phyloP scores from a whole-genome alignment of 2,888 invertebrate species.

The Cephonodes hylas region DNA sequence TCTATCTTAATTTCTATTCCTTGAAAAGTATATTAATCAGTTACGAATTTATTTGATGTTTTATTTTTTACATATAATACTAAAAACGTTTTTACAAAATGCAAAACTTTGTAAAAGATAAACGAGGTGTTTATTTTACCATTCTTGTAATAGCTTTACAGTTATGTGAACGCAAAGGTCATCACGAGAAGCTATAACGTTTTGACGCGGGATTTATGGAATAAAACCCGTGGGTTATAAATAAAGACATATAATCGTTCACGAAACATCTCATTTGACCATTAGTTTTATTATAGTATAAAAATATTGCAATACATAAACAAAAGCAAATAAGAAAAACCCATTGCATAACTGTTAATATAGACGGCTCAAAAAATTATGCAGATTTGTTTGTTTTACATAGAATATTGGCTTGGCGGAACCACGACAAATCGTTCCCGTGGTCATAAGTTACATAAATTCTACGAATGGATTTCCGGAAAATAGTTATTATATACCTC shows the following conservation, averaged over 20 bases:
- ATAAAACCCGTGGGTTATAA: neutral
- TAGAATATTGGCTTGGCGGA: neutral
- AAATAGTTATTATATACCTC: neutral
- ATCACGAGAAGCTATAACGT: neutral
- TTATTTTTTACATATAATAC: too few relatives aligned
- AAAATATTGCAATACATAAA: neutral
- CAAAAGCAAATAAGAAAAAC: neutral
- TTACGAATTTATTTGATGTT: too few relatives aligned
- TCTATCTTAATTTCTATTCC: too few relatives aligned
- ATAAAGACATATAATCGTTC: neutral
- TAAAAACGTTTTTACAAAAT: too few relatives aligned
- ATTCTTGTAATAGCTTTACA: neutral
- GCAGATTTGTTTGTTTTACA: neutral
- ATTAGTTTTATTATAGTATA: neutral
- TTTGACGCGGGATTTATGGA: neutral
- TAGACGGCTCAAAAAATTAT: neutral
- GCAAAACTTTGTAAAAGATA: neutral
- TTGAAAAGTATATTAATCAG: too few relatives aligned
- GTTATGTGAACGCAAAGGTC: neutral
- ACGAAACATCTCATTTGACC: neutral
- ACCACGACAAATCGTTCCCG: neutral
- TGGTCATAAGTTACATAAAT: neutral
- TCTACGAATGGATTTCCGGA: neutral
- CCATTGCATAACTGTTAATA: neutral
- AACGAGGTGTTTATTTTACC: neutral